These are phyloP conservation scores for Acrocephalus arundinaceus DNA, from an alignment of 2,113 vertebrate genomes.

Conservation along the genomic window DNA sequence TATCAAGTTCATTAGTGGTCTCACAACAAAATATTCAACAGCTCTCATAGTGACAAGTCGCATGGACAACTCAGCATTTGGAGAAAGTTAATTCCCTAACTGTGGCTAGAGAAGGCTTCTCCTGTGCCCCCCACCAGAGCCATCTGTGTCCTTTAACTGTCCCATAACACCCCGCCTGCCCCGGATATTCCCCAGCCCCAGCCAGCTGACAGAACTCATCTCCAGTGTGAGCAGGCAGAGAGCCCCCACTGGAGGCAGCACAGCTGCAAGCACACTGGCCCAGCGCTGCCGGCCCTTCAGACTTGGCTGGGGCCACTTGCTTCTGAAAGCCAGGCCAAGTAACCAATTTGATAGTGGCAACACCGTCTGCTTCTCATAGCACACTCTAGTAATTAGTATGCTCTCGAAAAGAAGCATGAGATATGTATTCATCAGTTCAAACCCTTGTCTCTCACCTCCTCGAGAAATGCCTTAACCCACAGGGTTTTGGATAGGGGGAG, in stretches of 20 bases:
- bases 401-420: constrained; percentile 5
- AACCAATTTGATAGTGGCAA: not conserved
- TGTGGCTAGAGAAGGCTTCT: not conserved
- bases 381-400: not conserved
- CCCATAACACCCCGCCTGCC: rapidly evolving
- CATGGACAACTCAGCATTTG: not conserved
- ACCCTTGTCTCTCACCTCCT: constrained; percentile 27
- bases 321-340: not conserved
- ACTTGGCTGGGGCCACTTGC: not conserved
- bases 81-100: not conserved
- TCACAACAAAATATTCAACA: not conserved
- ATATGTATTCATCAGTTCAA: not conserved
- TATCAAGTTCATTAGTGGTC: not conserved
- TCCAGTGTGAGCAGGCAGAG: not conserved
- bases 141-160: not conserved
- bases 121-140: not conserved
- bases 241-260: not conserved
- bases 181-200: not conserved
- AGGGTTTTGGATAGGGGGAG: not conserved
- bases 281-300: rapidly evolving
- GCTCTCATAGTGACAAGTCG: not conserved
- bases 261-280: not conserved
- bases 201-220: rapidly evolving
- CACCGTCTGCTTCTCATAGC: not conserved
- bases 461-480: constrained; percentile 14